phyloP scores from a whole-genome alignment of 1,140 invertebrate species.

The Lethrus apterus region DNA sequence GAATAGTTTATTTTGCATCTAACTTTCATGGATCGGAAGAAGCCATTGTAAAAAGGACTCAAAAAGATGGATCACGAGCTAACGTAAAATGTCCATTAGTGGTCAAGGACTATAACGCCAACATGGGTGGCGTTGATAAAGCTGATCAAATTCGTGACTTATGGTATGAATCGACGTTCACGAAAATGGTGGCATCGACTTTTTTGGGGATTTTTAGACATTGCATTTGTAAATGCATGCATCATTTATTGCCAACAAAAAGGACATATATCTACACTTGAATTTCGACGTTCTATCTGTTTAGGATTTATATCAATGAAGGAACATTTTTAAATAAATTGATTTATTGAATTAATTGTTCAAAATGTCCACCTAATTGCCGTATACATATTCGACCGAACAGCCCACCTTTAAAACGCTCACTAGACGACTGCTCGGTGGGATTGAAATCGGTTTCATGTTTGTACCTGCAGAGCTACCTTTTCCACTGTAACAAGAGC shows the following conservation, averaged over 20 bases:
- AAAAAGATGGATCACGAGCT: not conserved
- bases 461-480: too few relatives aligned
- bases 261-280: constrained; percentile 11
- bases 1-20: constrained; percentile 8
- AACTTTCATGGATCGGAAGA: constrained; percentile 1
- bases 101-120: constrained; percentile 30
- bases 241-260: constrained; percentile 11
- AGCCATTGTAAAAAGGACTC: constrained; percentile 1
- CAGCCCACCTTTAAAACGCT: too few relatives aligned
- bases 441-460: too few relatives aligned
- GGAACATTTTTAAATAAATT: too few relatives aligned
- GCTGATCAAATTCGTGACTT: constrained; percentile 21
- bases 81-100: constrained; percentile 14
- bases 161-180: constrained; percentile 7
- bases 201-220: constrained; percentile 20
- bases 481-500: too few relatives aligned
- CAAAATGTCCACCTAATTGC: too few relatives aligned
- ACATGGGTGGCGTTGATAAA: constrained; percentile 30
- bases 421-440: too few relatives aligned
- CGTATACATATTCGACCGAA: too few relatives aligned
- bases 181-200: constrained; percentile 21
- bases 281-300: constrained; percentile 4
- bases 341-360: too few relatives aligned
- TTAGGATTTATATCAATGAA: too few relatives aligned
- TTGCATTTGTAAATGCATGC: constrained; percentile 19